phyloP scores from a whole-genome alignment of 2,888 invertebrate species.

The Sarcophaga variegata region DNA sequence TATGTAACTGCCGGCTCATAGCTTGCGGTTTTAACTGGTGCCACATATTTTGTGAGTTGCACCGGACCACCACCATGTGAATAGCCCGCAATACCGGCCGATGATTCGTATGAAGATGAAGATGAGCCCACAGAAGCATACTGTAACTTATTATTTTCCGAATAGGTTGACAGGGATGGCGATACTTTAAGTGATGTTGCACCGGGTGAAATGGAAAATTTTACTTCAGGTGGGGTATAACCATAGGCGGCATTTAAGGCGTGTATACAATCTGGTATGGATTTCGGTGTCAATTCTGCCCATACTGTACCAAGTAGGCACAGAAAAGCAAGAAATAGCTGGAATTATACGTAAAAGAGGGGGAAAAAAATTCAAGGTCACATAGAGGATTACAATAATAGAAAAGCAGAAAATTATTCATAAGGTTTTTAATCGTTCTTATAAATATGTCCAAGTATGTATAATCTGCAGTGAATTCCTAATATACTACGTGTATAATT shows the following conservation, averaged over 20 bases:
- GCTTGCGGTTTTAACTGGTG: slow-evolving; percentile 74
- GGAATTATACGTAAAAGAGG: slow-evolving; percentile 48
- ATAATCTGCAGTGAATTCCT: no score
- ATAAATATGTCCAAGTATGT: no score
- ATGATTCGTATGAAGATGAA: slow-evolving; percentile 76
- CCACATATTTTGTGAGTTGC: slow-evolving; percentile 75
- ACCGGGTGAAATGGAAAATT: slow-evolving; percentile 82
- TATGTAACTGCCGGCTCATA: slow-evolving; percentile 79
- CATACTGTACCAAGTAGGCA: slow-evolving; percentile 75
- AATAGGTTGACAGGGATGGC: slow-evolving; percentile 77
- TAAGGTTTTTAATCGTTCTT: not conserved
- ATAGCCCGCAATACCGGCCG: slow-evolving; percentile 76
- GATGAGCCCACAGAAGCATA: slow-evolving; percentile 80
- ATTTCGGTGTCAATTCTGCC: slow-evolving; percentile 74
- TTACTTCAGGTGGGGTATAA: slow-evolving; percentile 83
- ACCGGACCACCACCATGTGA: slow-evolving; percentile 73
- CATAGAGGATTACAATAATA: slow-evolving; percentile 33
- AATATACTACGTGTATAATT: no score
- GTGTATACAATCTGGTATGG: slow-evolving; percentile 78
- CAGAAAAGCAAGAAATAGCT: slow-evolving; percentile 77
- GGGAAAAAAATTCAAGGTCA: slow-evolving; percentile 68
- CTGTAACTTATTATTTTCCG: slow-evolving; percentile 79
- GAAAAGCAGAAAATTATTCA: not conserved
- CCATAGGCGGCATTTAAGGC: slow-evolving; percentile 82
- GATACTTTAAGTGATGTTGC: slow-evolving; percentile 76